Base-by-base conservation (phyloP, 2,888 invertebrate genomes). In the Pedicia rivosa region DNA sequence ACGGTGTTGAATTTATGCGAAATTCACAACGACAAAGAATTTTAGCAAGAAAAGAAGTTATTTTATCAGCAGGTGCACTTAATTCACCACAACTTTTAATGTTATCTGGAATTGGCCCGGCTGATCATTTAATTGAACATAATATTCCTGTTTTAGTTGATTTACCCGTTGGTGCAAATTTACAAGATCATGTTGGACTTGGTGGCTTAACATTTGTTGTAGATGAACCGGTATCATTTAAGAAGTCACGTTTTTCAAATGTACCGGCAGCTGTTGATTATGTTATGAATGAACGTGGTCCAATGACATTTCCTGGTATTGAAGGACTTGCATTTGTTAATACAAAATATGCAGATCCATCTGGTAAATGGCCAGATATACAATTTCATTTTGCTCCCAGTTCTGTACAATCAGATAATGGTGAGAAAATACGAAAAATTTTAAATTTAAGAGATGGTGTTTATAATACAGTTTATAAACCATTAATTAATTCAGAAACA, bases 291-390 rank as follows among this genome's bases (percentile, higher is more conserved):
- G 84, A 86, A 50, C 70, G 74, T 47, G 88, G 88, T 1, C 86
- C 87, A 0, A 70, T 87, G 74, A 86, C 87, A 1, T 63, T 73
- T 3, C 78, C 80, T 40, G 87, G 87, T 0, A 77, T 90, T 2
- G 90, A 90, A 59, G 88, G 81, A 0, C 59, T 88, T 1, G 88
- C 87, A 1, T 90, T 88, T 50, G 72, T 90, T 3, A 87, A 88
- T 49, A 80, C 86, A 1, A 82, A 80, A 53, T 86, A 79, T 55
- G 83, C 86, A n/a, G 81, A 86, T 25, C 62, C 68, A 2, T 70
- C 74, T 0, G 74, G 74, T 0, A 70, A 74, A 40, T 86, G 78
- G 74, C 88, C 88, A 0, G 88, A 90, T 45, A 70, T 88, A 30
- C 84, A 88, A 51, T 86, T 86, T 49, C 87, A 87, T 51, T 87